Percentiles rank a stretch among this genome's conserved stretches.
Evolutionary conservation across 2,113 vertebrate species (phyloP).

Genomic region (Eupsittula cactorum): DNA sequence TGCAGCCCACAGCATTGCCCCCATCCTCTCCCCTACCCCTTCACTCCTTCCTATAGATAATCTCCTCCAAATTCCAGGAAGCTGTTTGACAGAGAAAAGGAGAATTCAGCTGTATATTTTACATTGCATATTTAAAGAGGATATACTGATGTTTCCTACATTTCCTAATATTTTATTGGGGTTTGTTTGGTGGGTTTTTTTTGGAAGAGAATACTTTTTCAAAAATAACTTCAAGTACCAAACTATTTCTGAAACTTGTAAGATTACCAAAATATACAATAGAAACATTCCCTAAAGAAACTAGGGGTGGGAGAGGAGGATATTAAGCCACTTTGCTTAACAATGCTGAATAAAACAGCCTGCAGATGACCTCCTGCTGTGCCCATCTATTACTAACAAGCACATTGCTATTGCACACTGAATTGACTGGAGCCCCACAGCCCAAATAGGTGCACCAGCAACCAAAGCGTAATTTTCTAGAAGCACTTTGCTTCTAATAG

Average conservation of each 20-base stretch:
- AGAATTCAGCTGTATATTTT: background rate
- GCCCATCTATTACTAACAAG: background rate
- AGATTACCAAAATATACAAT: background rate
- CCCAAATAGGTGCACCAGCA: background rate
- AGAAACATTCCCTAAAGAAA: background rate
- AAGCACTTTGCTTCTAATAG: background rate
- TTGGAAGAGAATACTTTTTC: background rate
- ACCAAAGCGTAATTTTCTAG: background rate
- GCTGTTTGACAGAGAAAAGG: background rate
- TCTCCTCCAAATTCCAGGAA: background rate
- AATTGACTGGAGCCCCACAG: background rate
- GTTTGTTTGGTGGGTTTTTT: background rate
- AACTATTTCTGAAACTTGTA: background rate
- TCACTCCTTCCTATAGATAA: background rate
- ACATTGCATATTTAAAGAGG: background rate
- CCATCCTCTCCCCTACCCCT: background rate
- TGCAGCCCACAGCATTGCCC: background rate
- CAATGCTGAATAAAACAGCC: background rate
- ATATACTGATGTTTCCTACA: background rate
- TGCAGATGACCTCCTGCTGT: background rate
- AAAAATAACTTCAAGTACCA: background rate
- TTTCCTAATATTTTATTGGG: background rate
- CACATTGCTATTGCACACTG: background rate
- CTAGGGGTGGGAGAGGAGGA: background rate
- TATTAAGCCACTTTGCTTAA: background rate